Conservation (phyloP, 2,113 vertebrate genomes). For the Phyllostomus discolor region DNA sequence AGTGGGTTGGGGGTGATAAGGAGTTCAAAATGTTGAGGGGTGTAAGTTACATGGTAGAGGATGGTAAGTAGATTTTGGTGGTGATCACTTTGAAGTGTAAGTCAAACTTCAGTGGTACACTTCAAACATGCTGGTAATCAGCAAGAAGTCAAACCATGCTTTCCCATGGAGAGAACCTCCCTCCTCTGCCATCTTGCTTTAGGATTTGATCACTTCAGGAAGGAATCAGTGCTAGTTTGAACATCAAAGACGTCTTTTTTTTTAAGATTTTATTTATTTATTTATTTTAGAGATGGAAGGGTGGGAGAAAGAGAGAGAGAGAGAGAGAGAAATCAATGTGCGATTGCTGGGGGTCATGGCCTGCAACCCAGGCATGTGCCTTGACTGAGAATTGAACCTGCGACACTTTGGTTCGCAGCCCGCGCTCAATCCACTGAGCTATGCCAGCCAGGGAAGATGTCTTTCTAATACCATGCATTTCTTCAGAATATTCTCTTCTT, state of each 20-base stretch:
- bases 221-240: neutral
- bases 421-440: too few relatives aligned
- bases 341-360: too few relatives aligned
- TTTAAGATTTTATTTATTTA: too few relatives aligned
- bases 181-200: neutral
- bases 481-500: neutral
- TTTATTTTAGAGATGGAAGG: too few relatives aligned
- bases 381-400: too few relatives aligned
- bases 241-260: neutral
- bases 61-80: neutral
- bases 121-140: neutral
- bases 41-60: neutral
- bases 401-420: too few relatives aligned
- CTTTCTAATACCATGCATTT: neutral
- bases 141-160: neutral
- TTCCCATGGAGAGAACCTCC: neutral
- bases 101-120: neutral
- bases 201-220: neutral
- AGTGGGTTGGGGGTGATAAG: neutral
- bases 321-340: too few relatives aligned
- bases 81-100: neutral
- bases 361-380: too few relatives aligned
- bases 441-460: too few relatives aligned
- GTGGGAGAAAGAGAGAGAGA: too few relatives aligned
- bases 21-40: neutral